Evolutionary conservation across 2,113 vertebrate species (phyloP), one percentile per base, ranked within the genome.

Genomic region (Mirza zaza): DNA sequence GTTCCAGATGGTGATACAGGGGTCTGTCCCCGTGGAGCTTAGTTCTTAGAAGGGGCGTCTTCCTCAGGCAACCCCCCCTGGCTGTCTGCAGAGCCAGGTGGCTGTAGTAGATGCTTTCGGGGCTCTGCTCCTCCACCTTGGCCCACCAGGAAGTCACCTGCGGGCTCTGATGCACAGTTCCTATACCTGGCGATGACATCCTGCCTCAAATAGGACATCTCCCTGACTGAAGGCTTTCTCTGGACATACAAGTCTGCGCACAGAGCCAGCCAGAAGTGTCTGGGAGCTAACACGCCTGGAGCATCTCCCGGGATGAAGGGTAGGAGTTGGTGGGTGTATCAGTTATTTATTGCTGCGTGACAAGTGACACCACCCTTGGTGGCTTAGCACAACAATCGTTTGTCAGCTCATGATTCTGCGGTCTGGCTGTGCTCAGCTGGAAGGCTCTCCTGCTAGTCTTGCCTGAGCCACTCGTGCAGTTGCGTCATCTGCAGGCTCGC

Each of bases 51-150:
- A n/a, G 50, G 50, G 21, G 18, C 0, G 0, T 9, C 92, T 55
- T 71, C 34, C 3, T 9, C 20, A 10, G 6, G 23, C n/a, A 59
- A 82, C 20, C 20, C 25, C 73, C 7, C 55, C 7, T 15, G 45
- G 8, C 27, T 73, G 2, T 63, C 48, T 39, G 32, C 63, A 59
- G 68, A 83, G 36, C 20, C 9, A 1, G 25, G 36, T 1, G 18
- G 23, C 36, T 52, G 4, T 4, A 10, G 29, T 3, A 7, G 59
- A 6, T 2, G 14, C 42, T n/a, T 0, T 0, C 1, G 0, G 20
- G 1, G 12, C 84, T 80, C 89, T 4, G 14, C 8, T 12, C 42
- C 48, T 17, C 1, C 21, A 5, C 59, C 32, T 23, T 1, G 5
- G 59, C n/a, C 52, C 34, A 13, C 18, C 29, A 17, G 20, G 80